Evolutionary conservation across 2,113 vertebrate genomes (phyloP).

Genomic region (Festucalex cinctus): DNA sequence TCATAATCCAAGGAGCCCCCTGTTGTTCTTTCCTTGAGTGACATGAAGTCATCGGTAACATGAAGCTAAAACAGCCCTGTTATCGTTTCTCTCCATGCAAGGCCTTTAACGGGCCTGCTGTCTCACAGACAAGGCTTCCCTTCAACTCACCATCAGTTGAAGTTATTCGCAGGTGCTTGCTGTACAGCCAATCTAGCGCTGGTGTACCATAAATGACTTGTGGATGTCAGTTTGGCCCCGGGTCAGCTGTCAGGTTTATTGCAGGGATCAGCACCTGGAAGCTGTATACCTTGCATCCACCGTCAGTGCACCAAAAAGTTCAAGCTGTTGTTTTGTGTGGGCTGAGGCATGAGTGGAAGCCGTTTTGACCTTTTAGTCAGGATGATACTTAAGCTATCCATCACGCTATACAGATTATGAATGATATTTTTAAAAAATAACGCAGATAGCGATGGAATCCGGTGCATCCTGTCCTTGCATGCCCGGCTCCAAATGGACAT

Average conservation of each 20-base stretch:
- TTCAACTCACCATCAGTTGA: constrained; percentile 38
- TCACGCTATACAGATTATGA: constrained; percentile 9
- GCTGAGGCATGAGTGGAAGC: constrained; percentile 24
- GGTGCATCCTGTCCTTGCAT: constrained; percentile 21
- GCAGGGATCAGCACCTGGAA: not conserved
- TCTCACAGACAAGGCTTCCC: constrained; percentile 44
- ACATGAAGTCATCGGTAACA: constrained; percentile 23
- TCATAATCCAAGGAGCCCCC: not conserved
- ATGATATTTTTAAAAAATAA: not conserved
- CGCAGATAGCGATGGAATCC: constrained; percentile 8
- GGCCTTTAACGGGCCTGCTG: constrained; percentile 29
- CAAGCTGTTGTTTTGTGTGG: constrained; percentile 15
- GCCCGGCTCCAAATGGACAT: constrained; percentile 8
- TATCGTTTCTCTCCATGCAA: constrained; percentile 38
- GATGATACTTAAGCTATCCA: not conserved
- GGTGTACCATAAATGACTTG: constrained; percentile 36
- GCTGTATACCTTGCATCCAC: not conserved
- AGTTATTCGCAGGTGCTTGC: constrained; percentile 56
- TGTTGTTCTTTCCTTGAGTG: constrained; percentile 3
- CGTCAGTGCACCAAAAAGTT: not conserved
- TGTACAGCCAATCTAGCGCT: constrained; percentile 6
- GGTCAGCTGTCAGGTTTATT: no score
- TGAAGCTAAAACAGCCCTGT: constrained; percentile 32
- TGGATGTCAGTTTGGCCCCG: not conserved
- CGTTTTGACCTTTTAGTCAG: constrained; percentile 38